Percentiles rank a stretch among this genome's conserved stretches.
phyloP scores from a whole-genome alignment of 1,140 invertebrate species.

The Neelides sp. region DNA sequence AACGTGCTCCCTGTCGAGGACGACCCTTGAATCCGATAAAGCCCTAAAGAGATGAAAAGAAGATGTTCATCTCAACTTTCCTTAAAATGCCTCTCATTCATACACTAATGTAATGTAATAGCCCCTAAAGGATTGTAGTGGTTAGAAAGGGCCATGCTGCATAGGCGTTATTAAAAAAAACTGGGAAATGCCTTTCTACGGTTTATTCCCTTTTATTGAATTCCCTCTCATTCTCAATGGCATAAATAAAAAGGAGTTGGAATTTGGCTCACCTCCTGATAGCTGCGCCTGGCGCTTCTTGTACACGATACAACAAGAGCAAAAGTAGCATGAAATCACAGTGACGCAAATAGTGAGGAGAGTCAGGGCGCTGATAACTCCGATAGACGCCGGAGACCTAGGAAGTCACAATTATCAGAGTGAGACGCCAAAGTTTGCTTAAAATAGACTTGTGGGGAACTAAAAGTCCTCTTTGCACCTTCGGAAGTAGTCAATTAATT shows the following conservation, averaged over 20 bases:
- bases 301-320: constrained; percentile 34
- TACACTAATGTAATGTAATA: constrained; percentile 71
- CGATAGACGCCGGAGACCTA: constrained; percentile 7
- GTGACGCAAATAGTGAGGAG: constrained; percentile 12
- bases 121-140: constrained; percentile 59
- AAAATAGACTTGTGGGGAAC: too few species aligned
- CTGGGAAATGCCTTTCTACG: constrained; percentile 64
- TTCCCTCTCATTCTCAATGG: constrained; percentile 48
- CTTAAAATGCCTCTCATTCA: constrained; percentile 73
- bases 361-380: constrained; percentile 2
- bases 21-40: constrained; percentile 8
- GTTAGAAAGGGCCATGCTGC: constrained; percentile 73
- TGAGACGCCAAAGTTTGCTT: too few species aligned
- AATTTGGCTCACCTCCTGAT: constrained; percentile 46
- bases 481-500: too few species aligned
- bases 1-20: constrained; percentile 3
- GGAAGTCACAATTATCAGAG: neutral
- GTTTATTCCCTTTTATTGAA: neutral
- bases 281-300: constrained; percentile 30
- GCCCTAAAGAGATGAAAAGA: too few species aligned
- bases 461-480: too few species aligned
- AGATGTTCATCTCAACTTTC: too few species aligned
- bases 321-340: constrained; percentile 31
- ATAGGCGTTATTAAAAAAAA: constrained; percentile 71
- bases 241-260: constrained; percentile 79